Percentiles rank a stretch among this genome's conserved stretches.
These are phyloP conservation scores for Crocodylus rhombifer DNA, from an alignment of 2,797 vertebrate species.

Conservation along the genomic window DNA sequence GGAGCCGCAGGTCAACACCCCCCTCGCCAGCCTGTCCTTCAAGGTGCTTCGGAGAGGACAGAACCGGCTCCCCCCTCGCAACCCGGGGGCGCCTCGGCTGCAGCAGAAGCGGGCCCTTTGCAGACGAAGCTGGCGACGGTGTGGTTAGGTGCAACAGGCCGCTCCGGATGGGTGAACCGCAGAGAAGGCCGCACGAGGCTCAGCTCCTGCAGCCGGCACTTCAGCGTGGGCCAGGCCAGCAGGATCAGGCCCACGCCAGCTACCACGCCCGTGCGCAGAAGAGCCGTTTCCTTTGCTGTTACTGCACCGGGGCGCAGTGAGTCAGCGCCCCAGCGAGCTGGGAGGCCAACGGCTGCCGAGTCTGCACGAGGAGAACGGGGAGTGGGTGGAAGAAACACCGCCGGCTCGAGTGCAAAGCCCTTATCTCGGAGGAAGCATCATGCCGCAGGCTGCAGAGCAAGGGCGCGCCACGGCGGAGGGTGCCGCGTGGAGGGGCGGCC, in stretches of 20 bases:
- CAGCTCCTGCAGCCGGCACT: neutral
- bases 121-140: no score
- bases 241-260: neutral
- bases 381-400: neutral
- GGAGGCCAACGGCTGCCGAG: neutral
- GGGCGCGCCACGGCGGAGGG: neutral
- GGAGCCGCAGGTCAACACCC: no score
- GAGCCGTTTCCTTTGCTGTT: no score
- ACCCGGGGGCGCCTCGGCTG: neutral
- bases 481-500: neutral
- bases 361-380: neutral
- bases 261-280: neutral
- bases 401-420: neutral
- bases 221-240: neutral
- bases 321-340: neutral
- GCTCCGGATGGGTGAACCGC: neutral
- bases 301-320: neutral
- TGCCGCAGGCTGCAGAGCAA: neutral
- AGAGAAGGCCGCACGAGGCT: neutral
- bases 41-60: no score
- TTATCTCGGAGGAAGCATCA: neutral
- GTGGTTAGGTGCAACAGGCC: no score
- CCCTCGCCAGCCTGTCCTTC: no score
- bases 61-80: no score
- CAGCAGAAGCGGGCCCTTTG: neutral